Evolutionary conservation across 1,140 invertebrate species (phyloP), one percentile per base, ranked within the genome.

Genomic region (Drosophila equinoxialis): DNA sequence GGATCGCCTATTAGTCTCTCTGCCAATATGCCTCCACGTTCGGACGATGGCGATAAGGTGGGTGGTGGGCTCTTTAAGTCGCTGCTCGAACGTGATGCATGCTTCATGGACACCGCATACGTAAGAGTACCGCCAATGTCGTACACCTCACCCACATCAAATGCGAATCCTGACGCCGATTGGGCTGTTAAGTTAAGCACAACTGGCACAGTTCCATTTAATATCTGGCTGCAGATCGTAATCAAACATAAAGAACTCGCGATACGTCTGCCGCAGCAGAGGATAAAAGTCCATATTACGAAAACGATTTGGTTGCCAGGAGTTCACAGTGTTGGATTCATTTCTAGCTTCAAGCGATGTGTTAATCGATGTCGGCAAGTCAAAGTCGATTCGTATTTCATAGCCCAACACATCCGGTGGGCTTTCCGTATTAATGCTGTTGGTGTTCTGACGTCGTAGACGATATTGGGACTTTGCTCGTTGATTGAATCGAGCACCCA

Each of bases 81-180:
- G 7, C 13, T 67, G 13, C n/a, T 71, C 6, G 65, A 94, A 72
- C 92, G 93, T 26, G 91, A 73, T 64, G 90, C 94, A 80, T 93
- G 94, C 67, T 94, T 92, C 68, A 96, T 92, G 23, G 94, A 95
- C 0, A 95, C 81, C 3, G 94, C 94, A 41, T 96, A 93, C 1
- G 94, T 93, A 4, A 96, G 78, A 0, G 95, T 96, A 0, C 96
- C 96, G 0, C 96, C 96, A 26, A 95, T 94, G 69, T 96, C 96
- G 55, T 94, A 93, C 17, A 95, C 93, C n/a, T 94, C 91, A 48
- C 94, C 94, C 13, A 96, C 91, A 14, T 94, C 93, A 70, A 96
- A 96, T 48, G 94, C 94, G 37, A 96, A 92, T 13, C 94, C 93
- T 64, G 94, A 94, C 7, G 95, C 91, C 55, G 93, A 93, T 37